Evolutionary conservation across 2,888 invertebrate species (phyloP).

Genomic region (Allophyes oxyacanthae): DNA sequence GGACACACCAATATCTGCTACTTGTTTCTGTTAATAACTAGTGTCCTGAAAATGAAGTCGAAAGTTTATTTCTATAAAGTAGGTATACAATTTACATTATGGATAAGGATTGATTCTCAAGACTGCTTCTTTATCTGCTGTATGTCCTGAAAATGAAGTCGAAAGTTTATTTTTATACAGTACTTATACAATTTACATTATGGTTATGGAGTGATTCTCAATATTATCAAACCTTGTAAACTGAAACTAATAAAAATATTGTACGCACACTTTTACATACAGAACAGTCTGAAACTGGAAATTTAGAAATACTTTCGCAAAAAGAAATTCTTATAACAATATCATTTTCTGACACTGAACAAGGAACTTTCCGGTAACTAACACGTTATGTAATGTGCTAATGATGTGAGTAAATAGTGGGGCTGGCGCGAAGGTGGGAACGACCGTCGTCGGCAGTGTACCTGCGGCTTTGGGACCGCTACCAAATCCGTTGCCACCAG

Average conservation of each 20-base stretch:
- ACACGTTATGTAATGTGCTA: slow-evolving; percentile 44
- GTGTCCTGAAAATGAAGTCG: background rate
- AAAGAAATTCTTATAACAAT: too few relatives aligned
- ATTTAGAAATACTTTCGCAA: too few relatives aligned
- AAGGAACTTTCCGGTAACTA: slow-evolving; percentile 16
- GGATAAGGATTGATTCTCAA: too few relatives aligned
- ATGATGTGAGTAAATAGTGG: slow-evolving; percentile 52
- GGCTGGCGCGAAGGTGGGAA: slow-evolving; percentile 31
- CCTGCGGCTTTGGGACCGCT: slow-evolving; percentile 60
- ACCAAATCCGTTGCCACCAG: slow-evolving; percentile 61
- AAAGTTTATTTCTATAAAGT: too few relatives aligned
- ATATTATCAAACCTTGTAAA: too few relatives aligned
- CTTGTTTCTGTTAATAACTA: slow-evolving; percentile 1
- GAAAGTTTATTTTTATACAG: too few relatives aligned
- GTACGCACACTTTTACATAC: too few relatives aligned
- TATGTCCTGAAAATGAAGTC: background rate
- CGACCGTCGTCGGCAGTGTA: slow-evolving; percentile 40
- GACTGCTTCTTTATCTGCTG: too few relatives aligned
- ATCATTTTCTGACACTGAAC: background rate
- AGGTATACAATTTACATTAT: too few relatives aligned
- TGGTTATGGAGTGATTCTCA: too few relatives aligned
- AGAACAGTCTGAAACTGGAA: background rate
- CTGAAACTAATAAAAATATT: too few relatives aligned
- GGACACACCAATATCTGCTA: slow-evolving; percentile 11
- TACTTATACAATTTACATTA: too few relatives aligned